A percentile compares a stretch with the other conserved stretches of the same genome.
phyloP scores from a whole-genome alignment of 1,140 invertebrate genomes.

The Zeugodacus cucurbitae region DNA sequence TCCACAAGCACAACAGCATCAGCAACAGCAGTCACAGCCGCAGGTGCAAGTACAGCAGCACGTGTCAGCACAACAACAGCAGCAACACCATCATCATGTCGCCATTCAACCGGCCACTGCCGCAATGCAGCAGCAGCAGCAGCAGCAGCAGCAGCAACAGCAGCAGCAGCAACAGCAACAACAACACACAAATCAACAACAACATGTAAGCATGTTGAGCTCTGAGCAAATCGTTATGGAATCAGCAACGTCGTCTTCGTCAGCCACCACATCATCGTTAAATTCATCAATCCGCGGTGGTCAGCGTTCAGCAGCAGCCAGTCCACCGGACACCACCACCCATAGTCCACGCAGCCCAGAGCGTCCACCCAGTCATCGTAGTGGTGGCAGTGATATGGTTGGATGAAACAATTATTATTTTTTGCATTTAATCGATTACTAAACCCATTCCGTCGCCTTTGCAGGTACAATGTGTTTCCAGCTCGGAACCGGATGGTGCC shows the following conservation, averaged over 20 bases:
- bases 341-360: conserved; percentile 73
- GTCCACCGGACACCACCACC: conserved; percentile 83
- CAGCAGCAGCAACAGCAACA: conserved; percentile 43
- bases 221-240: conserved; percentile 40
- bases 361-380: conserved; percentile 60
- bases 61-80: conserved; percentile 32
- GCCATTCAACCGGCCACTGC: not conserved
- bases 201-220: conserved; percentile 19
- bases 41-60: conserved; percentile 46
- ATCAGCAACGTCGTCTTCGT: conserved; percentile 36
- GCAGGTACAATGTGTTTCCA: conserved; percentile 86
- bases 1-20: conserved; percentile 60
- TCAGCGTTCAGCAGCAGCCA: conserved; percentile 64
- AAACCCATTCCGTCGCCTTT: conserved; percentile 58
- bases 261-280: conserved; percentile 7
- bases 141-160: conserved; percentile 37
- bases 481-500: conserved; percentile 80
- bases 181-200: conserved; percentile 33
- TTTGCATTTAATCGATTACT: not conserved
- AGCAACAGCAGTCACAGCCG: conserved; percentile 66
- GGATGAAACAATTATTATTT: not conserved
- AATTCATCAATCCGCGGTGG: conserved; percentile 43
- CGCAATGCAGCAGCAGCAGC: conserved; percentile 65
- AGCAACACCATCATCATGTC: conserved; percentile 67
- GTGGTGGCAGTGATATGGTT: conserved; percentile 65